Base-by-base conservation (phyloP, 1,140 invertebrate species). In the Anastatus disparis region DNA sequence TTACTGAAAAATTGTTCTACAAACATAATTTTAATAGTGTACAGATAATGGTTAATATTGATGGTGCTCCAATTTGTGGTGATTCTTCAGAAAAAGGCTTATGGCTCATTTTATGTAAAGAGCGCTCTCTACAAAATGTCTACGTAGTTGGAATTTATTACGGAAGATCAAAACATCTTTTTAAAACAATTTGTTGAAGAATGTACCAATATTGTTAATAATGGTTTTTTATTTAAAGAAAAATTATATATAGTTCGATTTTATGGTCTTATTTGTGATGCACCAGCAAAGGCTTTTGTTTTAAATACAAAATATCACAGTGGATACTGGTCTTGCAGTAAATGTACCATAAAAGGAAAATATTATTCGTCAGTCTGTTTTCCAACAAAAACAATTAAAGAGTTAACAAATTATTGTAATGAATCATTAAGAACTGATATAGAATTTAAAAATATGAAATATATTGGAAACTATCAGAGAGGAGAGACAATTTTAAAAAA, bases 261-360 rank as follows among this genome's bases (percentile, higher is more conserved):
- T 26, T 53, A 74, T 17, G 74, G 72, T 52, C 56, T 85, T 56
- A 72, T 84, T 50, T 85, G 79, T 74, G 84, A 85, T 77, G 74
- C 80, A 1, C 83, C 83, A 8, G 85, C 84, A 8, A 78, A 78
- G 68, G 71, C 81, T 31, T 85, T 79, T 74, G 70, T 86, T 4
- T 79, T 79, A 59, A 46, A 59, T 15, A 76, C 75, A 1, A 85
- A 81, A 77, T 74, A 76, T 24, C 80, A 83, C 61, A 73, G 61
- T 67, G 84, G 79, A 13, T 84, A 81, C 63, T 69, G 74, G 56
- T 73, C 73, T 48, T 85, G 85, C 72, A 74, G 78, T 15, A 83
- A 82, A 62, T 86, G 84, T 74, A 64, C 46, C 15, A 61, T 74
- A 13, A 65, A 76, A 71, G 78, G 80, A 40, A 67, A 72, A 52